Evolutionary conservation across 2,888 invertebrate genomes (phyloP).

Genomic region (Acrocyrtus sp.): DNA sequence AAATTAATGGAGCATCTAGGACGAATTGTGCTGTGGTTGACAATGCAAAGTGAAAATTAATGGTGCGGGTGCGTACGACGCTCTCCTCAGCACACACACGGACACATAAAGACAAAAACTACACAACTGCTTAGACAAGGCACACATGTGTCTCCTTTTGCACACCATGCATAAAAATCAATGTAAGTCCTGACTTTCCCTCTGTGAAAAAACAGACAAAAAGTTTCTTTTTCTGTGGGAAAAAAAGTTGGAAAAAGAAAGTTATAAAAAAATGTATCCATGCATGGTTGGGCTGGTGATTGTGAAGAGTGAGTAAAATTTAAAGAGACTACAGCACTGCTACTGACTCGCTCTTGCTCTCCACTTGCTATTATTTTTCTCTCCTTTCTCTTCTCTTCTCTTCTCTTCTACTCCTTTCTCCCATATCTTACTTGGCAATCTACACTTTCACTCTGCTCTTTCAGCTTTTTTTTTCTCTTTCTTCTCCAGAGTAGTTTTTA

Average conservation of each 20-base stretch:
- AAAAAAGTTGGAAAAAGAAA: constrained; percentile 33
- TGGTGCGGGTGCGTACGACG: not conserved
- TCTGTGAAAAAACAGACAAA: no score
- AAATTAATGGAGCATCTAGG: not conserved
- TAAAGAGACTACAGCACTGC: not conserved
- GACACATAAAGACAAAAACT: no score
- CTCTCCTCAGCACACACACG: not conserved
- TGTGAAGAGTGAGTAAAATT: not conserved
- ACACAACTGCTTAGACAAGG: not conserved
- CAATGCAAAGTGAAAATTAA: not conserved
- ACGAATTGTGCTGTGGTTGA: not conserved
- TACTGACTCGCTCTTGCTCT: no score
- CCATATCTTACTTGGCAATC: constrained; percentile 18
- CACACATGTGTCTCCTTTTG: not conserved
- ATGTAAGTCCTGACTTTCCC: not conserved
- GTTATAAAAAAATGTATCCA: constrained; percentile 28
- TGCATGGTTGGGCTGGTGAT: constrained; percentile 17
- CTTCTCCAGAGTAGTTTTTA: no score
- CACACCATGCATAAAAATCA: not conserved
- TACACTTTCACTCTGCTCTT: no score
- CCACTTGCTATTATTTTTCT: no score
- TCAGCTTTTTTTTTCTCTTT: constrained; percentile 25
- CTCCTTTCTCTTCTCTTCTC: no score
- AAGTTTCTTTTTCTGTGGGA: not conserved
- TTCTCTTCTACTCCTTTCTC: no score